phyloP scores from a whole-genome alignment of 2,113 vertebrate species.

The Oxyruncus cristatus region DNA sequence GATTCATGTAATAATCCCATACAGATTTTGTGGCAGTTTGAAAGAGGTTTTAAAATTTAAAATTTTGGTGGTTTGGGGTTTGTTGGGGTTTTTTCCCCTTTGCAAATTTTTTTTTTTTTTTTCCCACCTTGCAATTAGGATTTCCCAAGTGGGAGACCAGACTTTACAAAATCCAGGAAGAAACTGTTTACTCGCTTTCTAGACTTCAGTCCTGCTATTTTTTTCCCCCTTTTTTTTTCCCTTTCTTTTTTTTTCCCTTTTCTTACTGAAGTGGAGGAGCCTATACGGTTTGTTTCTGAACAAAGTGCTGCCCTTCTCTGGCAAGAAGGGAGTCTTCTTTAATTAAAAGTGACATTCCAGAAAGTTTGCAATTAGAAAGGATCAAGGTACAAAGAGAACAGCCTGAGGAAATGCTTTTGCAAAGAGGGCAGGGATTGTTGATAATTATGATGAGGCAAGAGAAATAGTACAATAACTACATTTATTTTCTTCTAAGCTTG shows the following conservation, averaged over 20 bases:
- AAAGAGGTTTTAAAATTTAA: not conserved
- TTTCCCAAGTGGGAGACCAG: not conserved
- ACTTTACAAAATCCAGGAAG: not conserved
- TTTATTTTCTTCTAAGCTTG: not conserved
- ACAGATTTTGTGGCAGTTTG: not conserved
- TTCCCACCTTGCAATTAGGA: not conserved
- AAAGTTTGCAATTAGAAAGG: constrained; percentile 9
- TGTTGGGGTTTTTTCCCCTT: not conserved
- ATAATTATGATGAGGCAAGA: not conserved
- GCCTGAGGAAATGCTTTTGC: constrained; percentile 13
- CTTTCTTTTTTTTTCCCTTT: not conserved
- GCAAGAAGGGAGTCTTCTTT: not conserved
- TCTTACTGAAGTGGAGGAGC: not conserved
- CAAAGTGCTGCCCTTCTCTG: not conserved
- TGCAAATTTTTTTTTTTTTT: not conserved
- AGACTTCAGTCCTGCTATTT: not conserved
- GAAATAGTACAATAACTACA: not conserved
- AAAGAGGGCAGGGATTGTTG: not conserved
- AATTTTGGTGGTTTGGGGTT: not conserved
- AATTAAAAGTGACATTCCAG: constrained; percentile 40
- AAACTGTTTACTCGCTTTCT: not conserved
- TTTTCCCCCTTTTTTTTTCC: accelerated
- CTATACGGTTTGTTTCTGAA: not conserved
- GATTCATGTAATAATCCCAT: not conserved
- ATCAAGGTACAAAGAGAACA: not conserved